Evolutionary conservation across 2,113 vertebrate genomes (phyloP).

Genomic region (Puma concolor): DNA sequence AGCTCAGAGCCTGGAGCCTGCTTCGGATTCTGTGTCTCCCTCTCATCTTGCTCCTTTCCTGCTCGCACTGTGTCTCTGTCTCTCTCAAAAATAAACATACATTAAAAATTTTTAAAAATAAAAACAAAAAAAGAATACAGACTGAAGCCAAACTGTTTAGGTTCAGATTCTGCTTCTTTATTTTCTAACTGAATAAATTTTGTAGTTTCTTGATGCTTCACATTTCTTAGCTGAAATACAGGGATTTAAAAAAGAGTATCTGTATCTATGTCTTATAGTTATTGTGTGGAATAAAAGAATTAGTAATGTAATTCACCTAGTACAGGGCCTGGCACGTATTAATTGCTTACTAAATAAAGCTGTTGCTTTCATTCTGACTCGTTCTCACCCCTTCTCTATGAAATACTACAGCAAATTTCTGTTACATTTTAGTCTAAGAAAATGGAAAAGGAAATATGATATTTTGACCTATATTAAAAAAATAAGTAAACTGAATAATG

Average conservation of each 20-base stretch:
- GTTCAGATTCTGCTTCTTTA: not conserved
- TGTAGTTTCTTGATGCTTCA: not conserved
- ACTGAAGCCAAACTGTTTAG: not conserved
- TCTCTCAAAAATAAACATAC: no score
- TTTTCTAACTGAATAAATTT: conserved; percentile 37
- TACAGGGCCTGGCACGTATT: not conserved
- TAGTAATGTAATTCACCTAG: not conserved
- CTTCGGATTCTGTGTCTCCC: no score
- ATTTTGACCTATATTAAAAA: not conserved
- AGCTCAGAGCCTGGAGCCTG: no score
- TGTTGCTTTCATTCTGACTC: not conserved
- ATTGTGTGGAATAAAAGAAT: not conserved
- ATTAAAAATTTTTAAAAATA: no score
- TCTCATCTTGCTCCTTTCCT: no score
- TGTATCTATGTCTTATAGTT: not conserved
- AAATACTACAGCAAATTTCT: not conserved
- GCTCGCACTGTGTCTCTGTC: no score
- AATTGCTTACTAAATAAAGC: not conserved
- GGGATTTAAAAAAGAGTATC: not conserved
- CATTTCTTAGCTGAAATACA: not conserved
- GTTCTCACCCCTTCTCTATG: not conserved
- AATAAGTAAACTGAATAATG: not conserved
- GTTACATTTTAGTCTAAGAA: conserved; percentile 14
- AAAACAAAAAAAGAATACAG: no score
- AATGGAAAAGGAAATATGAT: not conserved